Percentiles rank a stretch among this genome's conserved stretches.
These are phyloP conservation scores for Anthopleura sola DNA, from an alignment of 64 coral and sea anemone species.

Conservation along the genomic window DNA sequence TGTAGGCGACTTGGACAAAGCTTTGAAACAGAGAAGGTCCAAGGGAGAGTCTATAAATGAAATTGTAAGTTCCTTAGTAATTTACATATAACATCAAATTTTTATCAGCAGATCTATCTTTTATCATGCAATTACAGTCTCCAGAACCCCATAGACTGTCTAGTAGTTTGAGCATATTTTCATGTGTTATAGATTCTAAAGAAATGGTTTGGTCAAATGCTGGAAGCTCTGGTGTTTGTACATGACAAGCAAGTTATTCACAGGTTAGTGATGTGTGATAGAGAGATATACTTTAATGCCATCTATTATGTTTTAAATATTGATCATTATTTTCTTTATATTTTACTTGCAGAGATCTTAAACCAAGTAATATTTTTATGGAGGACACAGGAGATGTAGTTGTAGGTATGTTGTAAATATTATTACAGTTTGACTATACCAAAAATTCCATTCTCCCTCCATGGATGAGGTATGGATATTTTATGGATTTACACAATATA, in stretches of 20 bases:
- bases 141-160: neutral
- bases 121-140: no score
- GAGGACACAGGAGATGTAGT: conserved; percentile 75
- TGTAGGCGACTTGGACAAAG: conserved; percentile 89
- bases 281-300: no score
- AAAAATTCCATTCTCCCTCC: no score
- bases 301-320: no score
- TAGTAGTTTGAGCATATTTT: neutral
- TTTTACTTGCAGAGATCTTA: conserved; percentile 70
- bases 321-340: neutral
- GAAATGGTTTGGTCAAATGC: conserved; percentile 98
- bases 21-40: conserved; percentile 77
- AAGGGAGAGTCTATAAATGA: conserved; percentile 76
- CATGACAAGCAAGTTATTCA: conserved; percentile 92
- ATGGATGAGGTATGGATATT: no score
- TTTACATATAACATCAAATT: neutral
- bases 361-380: conserved; percentile 98
- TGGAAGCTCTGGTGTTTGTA: conserved; percentile 83
- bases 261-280: conserved; percentile 60
- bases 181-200: conserved; percentile 65
- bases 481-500: no score
- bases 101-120: no score
- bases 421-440: no score
- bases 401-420: conserved; percentile 62
- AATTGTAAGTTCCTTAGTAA: conserved; percentile 42